Evolutionary conservation across 2,113 vertebrate species (phyloP).

Genomic region (Mormyrus lacerda): DNA sequence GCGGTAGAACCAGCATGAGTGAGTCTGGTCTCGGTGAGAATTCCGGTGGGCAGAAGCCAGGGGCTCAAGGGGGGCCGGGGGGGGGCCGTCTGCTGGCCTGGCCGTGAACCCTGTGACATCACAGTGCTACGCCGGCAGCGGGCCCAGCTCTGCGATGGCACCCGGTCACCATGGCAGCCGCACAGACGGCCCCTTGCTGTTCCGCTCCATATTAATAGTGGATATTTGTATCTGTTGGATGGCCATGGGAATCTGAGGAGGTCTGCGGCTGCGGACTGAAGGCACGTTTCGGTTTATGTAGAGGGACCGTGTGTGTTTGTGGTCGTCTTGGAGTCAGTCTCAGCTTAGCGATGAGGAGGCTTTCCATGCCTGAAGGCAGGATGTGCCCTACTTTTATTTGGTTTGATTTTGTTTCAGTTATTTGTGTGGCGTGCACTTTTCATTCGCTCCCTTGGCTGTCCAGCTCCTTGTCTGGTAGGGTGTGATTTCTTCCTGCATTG

Average conservation of each 20-base stretch:
- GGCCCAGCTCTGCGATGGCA: constrained; percentile 36
- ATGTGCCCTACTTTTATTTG: not conserved
- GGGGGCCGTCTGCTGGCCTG: constrained; percentile 29
- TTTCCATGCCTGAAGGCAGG: not conserved
- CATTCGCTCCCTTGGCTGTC: not conserved
- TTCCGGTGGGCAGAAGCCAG: not conserved
- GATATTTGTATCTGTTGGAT: constrained; percentile 55
- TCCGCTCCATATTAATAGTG: constrained; percentile 50
- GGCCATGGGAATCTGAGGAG: constrained; percentile 17
- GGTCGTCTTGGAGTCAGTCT: not conserved
- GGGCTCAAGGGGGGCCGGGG: not conserved
- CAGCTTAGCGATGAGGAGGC: not conserved
- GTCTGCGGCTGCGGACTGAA: not conserved
- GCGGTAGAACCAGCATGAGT: not conserved
- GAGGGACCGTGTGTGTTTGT: not conserved
- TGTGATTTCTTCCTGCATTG: not conserved
- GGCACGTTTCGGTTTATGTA: not conserved
- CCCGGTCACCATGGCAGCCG: constrained; percentile 45
- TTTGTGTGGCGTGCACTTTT: not conserved
- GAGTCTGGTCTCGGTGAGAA: not conserved
- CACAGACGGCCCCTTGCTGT: constrained; percentile 48
- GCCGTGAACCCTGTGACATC: constrained; percentile 41
- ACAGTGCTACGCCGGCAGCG: constrained; percentile 26
- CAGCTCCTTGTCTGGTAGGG: not conserved
- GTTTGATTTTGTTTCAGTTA: not conserved